Evolutionary conservation across 2,113 vertebrate genomes (phyloP).

Genomic region (Girardinichthys multiradiatus): DNA sequence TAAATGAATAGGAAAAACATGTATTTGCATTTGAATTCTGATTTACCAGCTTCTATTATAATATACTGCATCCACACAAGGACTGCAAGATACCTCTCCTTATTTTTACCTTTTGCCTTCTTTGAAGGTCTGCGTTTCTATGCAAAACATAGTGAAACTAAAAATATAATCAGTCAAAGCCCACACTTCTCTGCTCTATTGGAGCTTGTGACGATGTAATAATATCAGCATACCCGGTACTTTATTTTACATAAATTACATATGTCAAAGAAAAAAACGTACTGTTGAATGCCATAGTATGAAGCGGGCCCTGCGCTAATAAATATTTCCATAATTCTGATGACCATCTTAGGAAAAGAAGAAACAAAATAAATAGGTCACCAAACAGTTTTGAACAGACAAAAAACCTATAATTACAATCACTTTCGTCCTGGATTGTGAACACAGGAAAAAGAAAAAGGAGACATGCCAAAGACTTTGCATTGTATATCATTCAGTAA

Average conservation of each 20-base stretch:
- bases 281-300: slow-evolving; percentile 56
- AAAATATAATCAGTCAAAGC: slow-evolving; percentile 82
- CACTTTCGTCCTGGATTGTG: background rate
- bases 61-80: slow-evolving; percentile 13
- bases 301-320: slow-evolving; percentile 19
- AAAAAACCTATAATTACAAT: background rate
- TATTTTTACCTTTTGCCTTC: slow-evolving; percentile 8
- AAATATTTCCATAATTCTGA: slow-evolving; percentile 33
- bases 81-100: background rate
- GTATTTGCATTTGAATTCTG: slow-evolving; percentile 14
- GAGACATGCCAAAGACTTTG: too few relatives aligned
- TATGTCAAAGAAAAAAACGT: slow-evolving; percentile 77
- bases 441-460: too few relatives aligned
- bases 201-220: slow-evolving; percentile 83
- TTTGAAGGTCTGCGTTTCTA: slow-evolving; percentile 68
- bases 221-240: slow-evolving; percentile 71
- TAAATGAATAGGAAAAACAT: slow-evolving; percentile 1
- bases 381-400: background rate
- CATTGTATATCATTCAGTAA: too few relatives aligned
- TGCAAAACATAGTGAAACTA: slow-evolving; percentile 80
- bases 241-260: slow-evolving; percentile 83
- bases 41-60: slow-evolving; percentile 4
- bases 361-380: background rate
- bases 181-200: slow-evolving; percentile 80
- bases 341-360: slow-evolving; percentile 2